A percentile compares a stretch with the other conserved stretches of the same genome.
Evolutionary conservation across 1,140 invertebrate genomes (phyloP).

Genomic region (Achatina immaculata): DNA sequence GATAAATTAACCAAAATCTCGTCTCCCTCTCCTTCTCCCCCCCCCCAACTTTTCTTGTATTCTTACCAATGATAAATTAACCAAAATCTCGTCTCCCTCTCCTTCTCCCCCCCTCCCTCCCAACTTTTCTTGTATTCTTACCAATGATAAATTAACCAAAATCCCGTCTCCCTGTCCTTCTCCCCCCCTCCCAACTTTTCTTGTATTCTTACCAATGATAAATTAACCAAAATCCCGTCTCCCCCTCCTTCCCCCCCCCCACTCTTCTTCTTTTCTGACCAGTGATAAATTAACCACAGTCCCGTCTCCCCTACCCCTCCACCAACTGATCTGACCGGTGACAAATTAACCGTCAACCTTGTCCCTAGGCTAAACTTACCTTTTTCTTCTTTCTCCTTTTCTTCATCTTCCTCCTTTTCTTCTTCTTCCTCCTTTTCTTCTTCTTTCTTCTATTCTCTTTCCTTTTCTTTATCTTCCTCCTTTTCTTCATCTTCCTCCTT

Average conservation of each 20-base stretch:
- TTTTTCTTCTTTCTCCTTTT: background rate
- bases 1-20: too few species aligned
- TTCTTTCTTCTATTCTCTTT: background rate
- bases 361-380: background rate
- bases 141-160: background rate
- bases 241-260: background rate
- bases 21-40: too few species aligned
- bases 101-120: too few species aligned
- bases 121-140: background rate
- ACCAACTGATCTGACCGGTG: background rate
- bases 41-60: too few species aligned
- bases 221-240: background rate
- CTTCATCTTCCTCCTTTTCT: background rate
- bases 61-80: too few species aligned
- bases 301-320: background rate
- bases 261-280: background rate
- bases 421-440: background rate
- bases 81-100: too few species aligned
- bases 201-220: background rate
- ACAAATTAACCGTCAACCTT: background rate
- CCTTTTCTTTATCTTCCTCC: background rate
- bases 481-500: background rate
- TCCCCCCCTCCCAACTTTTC: background rate
- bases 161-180: background rate
- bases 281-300: background rate